Evolutionary conservation across 1,140 invertebrate species (phyloP), one percentile per base, ranked within the genome.

Genomic region (Apis laboriosa): DNA sequence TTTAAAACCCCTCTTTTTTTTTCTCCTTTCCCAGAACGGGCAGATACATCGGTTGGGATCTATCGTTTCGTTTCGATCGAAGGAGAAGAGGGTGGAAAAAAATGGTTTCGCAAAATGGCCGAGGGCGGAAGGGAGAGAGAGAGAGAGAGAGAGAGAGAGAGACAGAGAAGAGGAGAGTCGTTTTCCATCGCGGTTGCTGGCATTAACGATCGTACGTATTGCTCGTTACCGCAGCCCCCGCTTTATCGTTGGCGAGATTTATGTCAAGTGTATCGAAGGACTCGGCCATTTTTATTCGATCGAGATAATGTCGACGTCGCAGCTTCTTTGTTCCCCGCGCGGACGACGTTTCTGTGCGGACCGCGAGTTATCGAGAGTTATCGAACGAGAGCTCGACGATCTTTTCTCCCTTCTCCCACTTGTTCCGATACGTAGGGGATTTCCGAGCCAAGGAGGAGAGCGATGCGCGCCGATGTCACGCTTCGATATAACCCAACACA

Each of bases 201-300:
- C 63, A 87, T 87, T 87, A 87, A 87, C 81, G 85, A 87, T 87
- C 77, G 74, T 24, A 61, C 63, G 49, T 77, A 86, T 84, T 68
- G 83, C 66, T 87, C 64, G 85, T 88, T 88, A 76, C 83, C 66
- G 79, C 80, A 49, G 55, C 49, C 19, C 34, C 58, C n/a, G 68
- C 83, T 89, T 87, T 89, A 86, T 86, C 83, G 68, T 49, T 64
- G 51, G 43, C 67, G 70, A 88, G 88, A 90, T 89, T 89, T 88
- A 88, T 90, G 88, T 90, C 89, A 89, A 90, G 89, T 86, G 80
- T 84, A 88, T 86, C 83, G 86, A 77, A 81, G 63, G 68, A 77
- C 77, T 71, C 28, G n/a, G 66, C 60, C 72, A 79, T 84, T 88
- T 89, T 86, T 82, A 84, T 89, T 88, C 84, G 81, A 88, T 86